phyloP scores from a whole-genome alignment of 1,140 invertebrate species.

The Anastrepha ludens region DNA sequence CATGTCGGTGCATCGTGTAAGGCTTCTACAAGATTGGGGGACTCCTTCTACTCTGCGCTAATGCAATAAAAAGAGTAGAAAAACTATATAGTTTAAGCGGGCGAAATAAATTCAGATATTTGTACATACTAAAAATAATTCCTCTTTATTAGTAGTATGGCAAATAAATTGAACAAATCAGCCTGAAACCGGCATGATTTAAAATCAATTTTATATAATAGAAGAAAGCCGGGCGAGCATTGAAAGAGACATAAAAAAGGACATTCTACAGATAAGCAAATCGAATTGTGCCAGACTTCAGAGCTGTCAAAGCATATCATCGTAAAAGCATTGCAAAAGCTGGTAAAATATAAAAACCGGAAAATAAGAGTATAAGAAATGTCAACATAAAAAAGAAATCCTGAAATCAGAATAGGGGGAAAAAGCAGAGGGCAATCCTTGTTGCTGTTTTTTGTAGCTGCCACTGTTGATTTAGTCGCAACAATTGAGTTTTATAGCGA shows the following conservation, averaged over 20 bases:
- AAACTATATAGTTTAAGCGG: background rate
- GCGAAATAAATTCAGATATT: background rate
- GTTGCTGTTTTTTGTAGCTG: background rate
- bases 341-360: too few relatives aligned
- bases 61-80: too few relatives aligned
- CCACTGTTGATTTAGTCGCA: background rate
- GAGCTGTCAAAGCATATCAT: background rate
- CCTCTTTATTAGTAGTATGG: background rate
- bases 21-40: too few relatives aligned
- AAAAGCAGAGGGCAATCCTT: background rate
- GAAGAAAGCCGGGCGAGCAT: background rate
- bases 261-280: background rate
- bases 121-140: background rate
- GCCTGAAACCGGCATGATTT: background rate
- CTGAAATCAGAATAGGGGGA: too few relatives aligned
- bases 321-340: background rate
- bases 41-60: too few relatives aligned
- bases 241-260: background rate
- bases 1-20: too few relatives aligned
- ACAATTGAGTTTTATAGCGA: constrained; percentile 3
- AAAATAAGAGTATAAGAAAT: too few relatives aligned
- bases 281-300: background rate
- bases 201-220: constrained; percentile 5
- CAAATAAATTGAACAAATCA: background rate
- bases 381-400: too few relatives aligned